Evolutionary conservation across 2,888 invertebrate species (phyloP).

Genomic region (Polydesmus complanatus): DNA sequence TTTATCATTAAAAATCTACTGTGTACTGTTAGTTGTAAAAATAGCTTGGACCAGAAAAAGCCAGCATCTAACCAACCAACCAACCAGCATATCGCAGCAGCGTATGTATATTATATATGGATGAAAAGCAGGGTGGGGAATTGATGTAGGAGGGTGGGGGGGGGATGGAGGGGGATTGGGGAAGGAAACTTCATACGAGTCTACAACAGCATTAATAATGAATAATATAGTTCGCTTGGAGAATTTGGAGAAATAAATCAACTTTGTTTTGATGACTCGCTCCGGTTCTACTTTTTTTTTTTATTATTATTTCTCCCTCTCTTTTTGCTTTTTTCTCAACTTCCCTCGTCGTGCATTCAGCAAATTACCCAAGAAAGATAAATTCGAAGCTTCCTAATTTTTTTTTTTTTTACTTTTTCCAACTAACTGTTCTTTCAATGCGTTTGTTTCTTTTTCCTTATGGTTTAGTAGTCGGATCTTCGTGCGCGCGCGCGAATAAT

Average conservation of each 20-base stretch:
- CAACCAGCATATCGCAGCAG: neutral
- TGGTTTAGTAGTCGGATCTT: too few species aligned
- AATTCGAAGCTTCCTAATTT: neutral
- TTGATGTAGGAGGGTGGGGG: neutral
- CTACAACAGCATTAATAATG: neutral
- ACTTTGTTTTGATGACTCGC: neutral
- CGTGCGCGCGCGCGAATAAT: neutral
- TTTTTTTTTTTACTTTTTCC: too few species aligned
- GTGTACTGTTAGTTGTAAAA: too few species aligned
- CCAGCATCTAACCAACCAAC: neutral
- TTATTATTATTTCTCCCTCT: too few species aligned
- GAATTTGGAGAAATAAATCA: neutral
- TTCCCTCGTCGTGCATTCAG: neutral
- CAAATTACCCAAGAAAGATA: neutral
- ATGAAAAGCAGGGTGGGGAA: neutral
- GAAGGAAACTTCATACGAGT: neutral
- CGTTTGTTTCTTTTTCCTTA: neutral
- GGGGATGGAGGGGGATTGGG: too few species aligned
- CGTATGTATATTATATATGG: neutral
- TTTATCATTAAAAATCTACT: too few species aligned
- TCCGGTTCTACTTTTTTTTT: too few species aligned
- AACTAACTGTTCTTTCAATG: too few species aligned
- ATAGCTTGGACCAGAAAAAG: neutral
- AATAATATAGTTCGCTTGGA: neutral
- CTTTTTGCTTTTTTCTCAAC: neutral